Evolutionary conservation across 2,888 invertebrate genomes (phyloP).

Genomic region (Hydrotaea diabolus): DNA sequence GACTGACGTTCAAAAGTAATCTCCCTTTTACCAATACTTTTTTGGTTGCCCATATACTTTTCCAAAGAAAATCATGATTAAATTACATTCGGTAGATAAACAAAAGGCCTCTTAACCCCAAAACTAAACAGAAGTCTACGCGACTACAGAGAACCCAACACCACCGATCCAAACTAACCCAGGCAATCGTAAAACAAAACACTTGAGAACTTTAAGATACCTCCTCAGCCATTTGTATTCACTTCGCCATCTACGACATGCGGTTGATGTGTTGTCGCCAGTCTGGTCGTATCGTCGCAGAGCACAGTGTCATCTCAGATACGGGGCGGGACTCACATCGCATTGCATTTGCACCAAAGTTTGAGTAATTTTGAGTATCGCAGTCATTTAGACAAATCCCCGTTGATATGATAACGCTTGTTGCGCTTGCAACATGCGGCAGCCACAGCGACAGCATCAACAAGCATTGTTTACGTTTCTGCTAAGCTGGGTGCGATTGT

Average conservation of each 20-base stretch:
- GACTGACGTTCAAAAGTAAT: too few relatives aligned
- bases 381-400: slow-evolving; percentile 64
- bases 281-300: slow-evolving; percentile 1
- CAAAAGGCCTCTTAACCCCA: not conserved
- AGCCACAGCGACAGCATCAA: slow-evolving; percentile 29
- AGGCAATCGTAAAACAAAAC: slow-evolving; percentile 32
- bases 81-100: not conserved
- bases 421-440: slow-evolving; percentile 45
- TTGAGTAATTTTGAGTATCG: slow-evolving; percentile 58
- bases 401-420: slow-evolving; percentile 67
- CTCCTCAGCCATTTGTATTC: slow-evolving; percentile 13
- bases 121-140: not conserved
- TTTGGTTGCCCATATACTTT: too few relatives aligned
- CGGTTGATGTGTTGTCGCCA: not conserved
- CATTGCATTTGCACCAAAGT: slow-evolving; percentile 39
- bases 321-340: not conserved
- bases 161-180: slow-evolving; percentile 3
- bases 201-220: slow-evolving; percentile 25
- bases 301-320: slow-evolving; percentile 22
- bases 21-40: too few relatives aligned
- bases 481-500: not conserved
- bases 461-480: slow-evolving; percentile 43
- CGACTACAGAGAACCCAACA: not conserved
- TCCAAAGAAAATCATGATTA: slow-evolving; percentile 41
- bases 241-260: not conserved